A percentile compares a stretch with the other conserved stretches of the same genome.
These are phyloP conservation scores for Ophioninae sp. DNA, from an alignment of 2,888 invertebrate genomes.

Conservation along the genomic window DNA sequence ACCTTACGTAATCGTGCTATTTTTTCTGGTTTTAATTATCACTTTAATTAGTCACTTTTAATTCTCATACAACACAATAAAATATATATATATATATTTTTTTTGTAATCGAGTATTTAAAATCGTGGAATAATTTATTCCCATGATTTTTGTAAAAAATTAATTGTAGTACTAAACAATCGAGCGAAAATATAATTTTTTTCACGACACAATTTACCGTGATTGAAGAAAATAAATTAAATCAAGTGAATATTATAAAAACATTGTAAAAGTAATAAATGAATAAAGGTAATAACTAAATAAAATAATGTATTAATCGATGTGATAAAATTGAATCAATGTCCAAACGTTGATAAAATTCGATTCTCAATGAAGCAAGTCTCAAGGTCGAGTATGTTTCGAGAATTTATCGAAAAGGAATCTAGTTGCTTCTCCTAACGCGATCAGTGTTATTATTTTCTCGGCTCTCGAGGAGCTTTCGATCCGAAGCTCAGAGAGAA, in stretches of 20 bases:
- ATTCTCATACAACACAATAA: too few species aligned
- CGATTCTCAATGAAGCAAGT: neutral
- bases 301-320: too few species aligned
- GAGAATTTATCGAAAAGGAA: conserved; percentile 1
- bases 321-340: too few species aligned
- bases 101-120: neutral
- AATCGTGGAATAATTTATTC: neutral
- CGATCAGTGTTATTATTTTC: conserved; percentile 17
- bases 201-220: too few species aligned
- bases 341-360: neutral
- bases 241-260: neutral
- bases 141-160: neutral
- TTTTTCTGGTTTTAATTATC: neutral
- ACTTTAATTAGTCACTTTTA: neutral
- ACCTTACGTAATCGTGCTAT: neutral
- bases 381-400: neutral
- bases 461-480: conserved; percentile 8
- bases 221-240: too few species aligned
- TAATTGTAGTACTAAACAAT: neutral
- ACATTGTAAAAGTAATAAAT: neutral
- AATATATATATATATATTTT: too few species aligned
- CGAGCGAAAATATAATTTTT: too few species aligned
- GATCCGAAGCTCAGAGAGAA: neutral
- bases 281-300: too few species aligned
- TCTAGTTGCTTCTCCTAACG: conserved; percentile 2